Conservation (phyloP, 2,888 invertebrate species). For the Galerucella nymphaeae region DNA sequence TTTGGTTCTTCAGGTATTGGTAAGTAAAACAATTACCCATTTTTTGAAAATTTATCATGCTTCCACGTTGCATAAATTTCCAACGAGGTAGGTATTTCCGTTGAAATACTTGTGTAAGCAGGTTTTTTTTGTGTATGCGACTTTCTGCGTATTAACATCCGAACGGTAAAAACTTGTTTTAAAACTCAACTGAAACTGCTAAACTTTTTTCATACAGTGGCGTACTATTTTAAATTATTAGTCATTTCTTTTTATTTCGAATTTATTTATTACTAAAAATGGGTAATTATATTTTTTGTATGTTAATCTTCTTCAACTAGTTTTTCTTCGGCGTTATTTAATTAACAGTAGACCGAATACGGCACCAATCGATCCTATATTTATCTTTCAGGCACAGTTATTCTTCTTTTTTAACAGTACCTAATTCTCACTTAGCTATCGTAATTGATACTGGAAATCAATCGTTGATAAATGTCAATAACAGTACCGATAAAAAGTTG, state of each 20-base stretch:
- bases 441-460: neutral
- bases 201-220: constrained; percentile 6
- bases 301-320: too few species aligned
- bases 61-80: neutral
- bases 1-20: constrained; percentile 9
- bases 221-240: neutral
- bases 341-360: too few species aligned
- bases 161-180: constrained; percentile 22
- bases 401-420: neutral
- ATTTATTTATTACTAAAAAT: too few species aligned
- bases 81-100: neutral
- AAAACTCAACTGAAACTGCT: constrained; percentile 21
- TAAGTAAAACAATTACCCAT: neutral
- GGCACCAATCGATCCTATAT: neutral
- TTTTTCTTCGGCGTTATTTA: too few species aligned
- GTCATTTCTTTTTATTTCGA: neutral
- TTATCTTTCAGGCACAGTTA: neutral
- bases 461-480: neutral
- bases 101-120: neutral
- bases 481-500: neutral
- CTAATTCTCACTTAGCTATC: neutral
- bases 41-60: neutral
- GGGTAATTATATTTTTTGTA: too few species aligned
- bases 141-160: neutral
- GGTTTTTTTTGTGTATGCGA: neutral